These are phyloP conservation scores for Nebria ingens DNA, from an alignment of 1,140 invertebrate genomes.

Conservation along the genomic window DNA sequence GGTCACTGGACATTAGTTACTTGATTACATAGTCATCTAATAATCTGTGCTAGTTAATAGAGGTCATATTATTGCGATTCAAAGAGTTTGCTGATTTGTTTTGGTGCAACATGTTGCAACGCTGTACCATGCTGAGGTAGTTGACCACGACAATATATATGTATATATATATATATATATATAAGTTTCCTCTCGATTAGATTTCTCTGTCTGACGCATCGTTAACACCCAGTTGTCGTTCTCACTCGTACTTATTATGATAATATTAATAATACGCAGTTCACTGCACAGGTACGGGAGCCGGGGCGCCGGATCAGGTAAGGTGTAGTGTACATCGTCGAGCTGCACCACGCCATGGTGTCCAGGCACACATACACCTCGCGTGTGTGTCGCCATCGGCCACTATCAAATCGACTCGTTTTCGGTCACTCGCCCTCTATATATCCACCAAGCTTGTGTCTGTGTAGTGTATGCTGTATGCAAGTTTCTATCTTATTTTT, in stretches of 20 bases:
- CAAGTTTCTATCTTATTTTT: too few relatives aligned
- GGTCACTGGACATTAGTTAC: neutral
- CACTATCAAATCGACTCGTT: too few relatives aligned
- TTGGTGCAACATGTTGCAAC: constrained; percentile 24
- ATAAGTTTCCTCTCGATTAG: constrained; percentile 19
- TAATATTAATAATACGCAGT: constrained; percentile 15
- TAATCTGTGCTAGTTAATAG: neutral
- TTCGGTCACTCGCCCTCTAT: too few relatives aligned
- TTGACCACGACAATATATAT: constrained; percentile 25
- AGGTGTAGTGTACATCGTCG: too few relatives aligned
- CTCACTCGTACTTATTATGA: neutral
- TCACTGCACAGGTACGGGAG: constrained; percentile 5
- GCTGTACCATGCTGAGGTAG: constrained; percentile 18
- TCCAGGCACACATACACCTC: too few relatives aligned
- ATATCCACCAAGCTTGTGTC: too few relatives aligned
- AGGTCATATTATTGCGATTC: neutral
- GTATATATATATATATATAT: too few relatives aligned
- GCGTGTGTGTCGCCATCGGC: too few relatives aligned
- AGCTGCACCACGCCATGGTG: too few relatives aligned
- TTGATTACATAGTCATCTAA: too few relatives aligned
- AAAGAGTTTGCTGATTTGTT: constrained; percentile 14
- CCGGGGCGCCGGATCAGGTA: too few relatives aligned
- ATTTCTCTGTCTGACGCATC: constrained; percentile 14
- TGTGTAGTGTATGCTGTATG: too few relatives aligned
- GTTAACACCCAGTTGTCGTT: constrained; percentile 16